phyloP scores from a whole-genome alignment of 2,113 vertebrate species.

The Corythornis vintsioides region DNA sequence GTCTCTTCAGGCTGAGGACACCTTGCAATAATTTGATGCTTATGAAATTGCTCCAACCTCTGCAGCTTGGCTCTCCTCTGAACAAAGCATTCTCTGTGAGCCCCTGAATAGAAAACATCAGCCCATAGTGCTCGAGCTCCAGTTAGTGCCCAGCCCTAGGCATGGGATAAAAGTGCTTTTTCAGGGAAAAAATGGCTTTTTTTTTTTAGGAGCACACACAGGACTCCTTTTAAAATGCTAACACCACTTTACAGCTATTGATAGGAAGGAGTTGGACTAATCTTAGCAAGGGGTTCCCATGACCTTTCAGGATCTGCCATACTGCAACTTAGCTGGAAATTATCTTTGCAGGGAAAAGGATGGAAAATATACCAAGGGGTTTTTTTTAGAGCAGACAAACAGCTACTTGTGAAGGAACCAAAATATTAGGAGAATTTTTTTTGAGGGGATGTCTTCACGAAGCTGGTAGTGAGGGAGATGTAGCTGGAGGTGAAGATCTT shows the following conservation, averaged over 20 bases:
- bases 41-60: conserved; percentile 54
- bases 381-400: background rate
- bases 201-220: conserved; percentile 20
- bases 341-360: conserved; percentile 6
- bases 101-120: conserved; percentile 61
- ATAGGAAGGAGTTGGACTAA: conserved; percentile 27
- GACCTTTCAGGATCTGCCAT: conserved; percentile 42
- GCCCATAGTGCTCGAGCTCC: conserved; percentile 41
- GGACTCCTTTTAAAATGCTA: conserved; percentile 57
- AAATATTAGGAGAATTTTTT: background rate
- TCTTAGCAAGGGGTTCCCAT: conserved; percentile 66
- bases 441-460: background rate
- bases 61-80: background rate
- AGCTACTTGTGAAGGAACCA: background rate
- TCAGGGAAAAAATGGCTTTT: background rate
- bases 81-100: conserved; percentile 63
- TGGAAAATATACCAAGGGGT: background rate
- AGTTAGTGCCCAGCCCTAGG: background rate
- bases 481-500: too few species aligned
- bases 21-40: background rate
- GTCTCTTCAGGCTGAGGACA: background rate
- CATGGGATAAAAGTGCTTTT: conserved; percentile 57
- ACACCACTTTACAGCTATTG: conserved; percentile 19
- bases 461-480: background rate
- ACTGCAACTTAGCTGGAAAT: conserved; percentile 36